phyloP scores from a whole-genome alignment of 2,113 vertebrate species.

The Gobius niger region DNA sequence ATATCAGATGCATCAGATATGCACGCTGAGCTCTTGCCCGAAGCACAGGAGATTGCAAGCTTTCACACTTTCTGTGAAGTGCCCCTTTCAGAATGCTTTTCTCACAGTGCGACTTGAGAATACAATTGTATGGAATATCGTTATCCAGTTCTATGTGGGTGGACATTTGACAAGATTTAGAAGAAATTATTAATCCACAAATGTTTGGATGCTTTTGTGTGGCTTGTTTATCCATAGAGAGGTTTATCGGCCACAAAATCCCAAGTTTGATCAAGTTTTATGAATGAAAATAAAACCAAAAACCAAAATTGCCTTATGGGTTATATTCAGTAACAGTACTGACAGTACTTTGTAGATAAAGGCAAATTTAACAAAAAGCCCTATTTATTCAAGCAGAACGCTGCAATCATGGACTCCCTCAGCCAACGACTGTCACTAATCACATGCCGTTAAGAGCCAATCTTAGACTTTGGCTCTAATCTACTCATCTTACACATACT shows the following conservation, averaged over 20 bases:
- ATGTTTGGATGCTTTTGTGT: too few species aligned
- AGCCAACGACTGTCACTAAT: slow-evolving; percentile 30
- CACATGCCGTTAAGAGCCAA: slow-evolving; percentile 9
- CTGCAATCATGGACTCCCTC: slow-evolving; percentile 44
- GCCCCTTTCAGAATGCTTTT: not conserved
- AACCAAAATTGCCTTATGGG: not conserved
- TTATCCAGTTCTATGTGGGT: too few species aligned
- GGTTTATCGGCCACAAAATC: too few species aligned
- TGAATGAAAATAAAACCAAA: not conserved
- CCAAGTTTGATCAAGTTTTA: too few species aligned
- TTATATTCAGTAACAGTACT: too few species aligned
- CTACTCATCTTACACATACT: not conserved
- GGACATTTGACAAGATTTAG: too few species aligned
- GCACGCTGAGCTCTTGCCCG: not conserved
- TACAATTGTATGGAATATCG: not conserved
- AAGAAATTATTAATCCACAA: too few species aligned
- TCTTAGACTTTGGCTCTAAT: not conserved
- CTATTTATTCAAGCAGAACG: slow-evolving; percentile 41
- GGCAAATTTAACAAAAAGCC: slow-evolving; percentile 30
- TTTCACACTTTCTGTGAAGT: not conserved
- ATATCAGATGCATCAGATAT: not conserved
- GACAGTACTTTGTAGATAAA: not conserved
- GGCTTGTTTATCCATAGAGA: too few species aligned
- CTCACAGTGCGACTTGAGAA: not conserved
- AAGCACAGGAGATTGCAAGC: not conserved